Evolutionary conservation across 1,140 invertebrate genomes (phyloP).

Genomic region (Ephestia elutella): DNA sequence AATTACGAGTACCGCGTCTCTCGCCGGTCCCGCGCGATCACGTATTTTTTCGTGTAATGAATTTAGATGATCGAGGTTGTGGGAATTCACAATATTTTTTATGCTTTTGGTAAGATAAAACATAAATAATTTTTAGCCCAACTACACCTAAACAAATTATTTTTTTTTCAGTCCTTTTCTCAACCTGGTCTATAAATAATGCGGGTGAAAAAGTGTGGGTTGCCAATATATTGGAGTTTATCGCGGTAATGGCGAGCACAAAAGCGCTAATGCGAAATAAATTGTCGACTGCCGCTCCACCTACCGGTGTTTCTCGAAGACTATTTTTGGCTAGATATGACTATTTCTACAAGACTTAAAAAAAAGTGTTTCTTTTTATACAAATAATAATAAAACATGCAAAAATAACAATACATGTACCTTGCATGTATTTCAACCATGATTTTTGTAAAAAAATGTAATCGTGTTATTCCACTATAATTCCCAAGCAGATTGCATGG

Average conservation of each 20-base stretch:
- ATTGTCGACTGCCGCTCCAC: conserved; percentile 35
- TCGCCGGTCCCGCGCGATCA: not conserved
- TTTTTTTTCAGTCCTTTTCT: not conserved
- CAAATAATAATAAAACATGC: too few species aligned
- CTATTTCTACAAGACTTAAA: too few species aligned
- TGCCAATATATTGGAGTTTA: conserved; percentile 29
- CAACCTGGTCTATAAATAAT: not conserved
- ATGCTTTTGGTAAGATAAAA: too few species aligned
- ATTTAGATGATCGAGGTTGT: conserved; percentile 4
- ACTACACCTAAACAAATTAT: not conserved
- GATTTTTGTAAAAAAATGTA: too few species aligned
- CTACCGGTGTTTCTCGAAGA: conserved; percentile 2
- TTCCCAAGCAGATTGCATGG: too few species aligned
- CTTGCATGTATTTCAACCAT: too few species aligned
- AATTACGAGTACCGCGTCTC: not conserved
- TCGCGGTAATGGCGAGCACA: conserved; percentile 43
- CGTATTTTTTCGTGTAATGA: conserved; percentile 8
- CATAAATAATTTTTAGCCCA: too few species aligned
- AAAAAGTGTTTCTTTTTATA: too few species aligned
- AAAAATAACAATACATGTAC: too few species aligned
- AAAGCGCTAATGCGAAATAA: conserved; percentile 58
- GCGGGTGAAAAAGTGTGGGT: not conserved
- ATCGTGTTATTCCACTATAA: too few species aligned
- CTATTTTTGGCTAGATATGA: conserved; percentile 21
- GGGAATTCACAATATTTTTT: not conserved